Evolutionary conservation across 1,140 invertebrate species (phyloP).

Genomic region (Lepidurus arcticus): DNA sequence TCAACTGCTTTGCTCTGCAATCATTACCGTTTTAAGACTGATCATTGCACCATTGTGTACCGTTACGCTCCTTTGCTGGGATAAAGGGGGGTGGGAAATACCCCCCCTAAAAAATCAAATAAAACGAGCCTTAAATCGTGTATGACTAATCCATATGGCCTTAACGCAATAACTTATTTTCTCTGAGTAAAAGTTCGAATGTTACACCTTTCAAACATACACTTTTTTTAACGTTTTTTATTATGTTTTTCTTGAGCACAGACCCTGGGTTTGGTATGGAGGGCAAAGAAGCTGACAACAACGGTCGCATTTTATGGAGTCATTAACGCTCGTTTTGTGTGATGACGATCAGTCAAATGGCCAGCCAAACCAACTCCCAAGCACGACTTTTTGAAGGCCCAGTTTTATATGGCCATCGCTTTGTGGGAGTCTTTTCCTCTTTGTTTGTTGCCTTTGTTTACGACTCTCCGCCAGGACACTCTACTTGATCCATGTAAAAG

Average conservation of each 20-base stretch:
- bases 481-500: neutral
- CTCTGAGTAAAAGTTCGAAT: neutral
- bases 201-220: neutral
- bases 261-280: neutral
- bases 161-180: neutral
- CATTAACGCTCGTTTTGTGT: neutral
- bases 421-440: neutral
- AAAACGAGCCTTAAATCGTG: neutral
- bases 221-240: neutral
- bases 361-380: constrained; percentile 7
- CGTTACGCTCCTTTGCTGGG: neutral
- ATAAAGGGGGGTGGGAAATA: neutral
- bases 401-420: neutral
- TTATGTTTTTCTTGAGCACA: neutral
- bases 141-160: neutral
- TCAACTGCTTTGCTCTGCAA: constrained; percentile 8
- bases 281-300: neutral
- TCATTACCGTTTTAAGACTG: neutral
- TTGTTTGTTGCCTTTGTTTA: neutral
- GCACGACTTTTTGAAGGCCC: constrained; percentile 1
- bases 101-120: neutral
- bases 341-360: neutral
- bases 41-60: neutral
- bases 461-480: neutral
- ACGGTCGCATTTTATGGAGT: constrained; percentile 18